Percentiles rank a stretch among this genome's conserved stretches.
Conservation (phyloP, 2,797 vertebrate species). For the Myoxocephalus aenaeus region DNA sequence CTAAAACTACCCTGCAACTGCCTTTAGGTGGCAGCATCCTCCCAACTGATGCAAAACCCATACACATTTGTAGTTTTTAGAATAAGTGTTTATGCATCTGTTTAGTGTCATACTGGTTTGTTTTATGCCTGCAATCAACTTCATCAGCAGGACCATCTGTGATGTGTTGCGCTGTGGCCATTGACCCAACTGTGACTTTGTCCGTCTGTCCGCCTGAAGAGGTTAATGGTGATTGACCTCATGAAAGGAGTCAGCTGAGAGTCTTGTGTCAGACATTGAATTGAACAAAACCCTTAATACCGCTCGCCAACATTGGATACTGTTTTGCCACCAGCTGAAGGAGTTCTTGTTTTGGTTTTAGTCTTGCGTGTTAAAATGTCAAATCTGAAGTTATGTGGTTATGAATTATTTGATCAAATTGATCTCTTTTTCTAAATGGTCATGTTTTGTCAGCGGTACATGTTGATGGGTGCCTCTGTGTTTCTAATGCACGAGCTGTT, state of each 20-base stretch:
- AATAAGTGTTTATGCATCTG: conserved; percentile 33
- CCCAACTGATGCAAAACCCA: conserved; percentile 20
- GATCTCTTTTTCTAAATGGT: conserved; percentile 30
- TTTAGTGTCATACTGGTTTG: conserved; percentile 46
- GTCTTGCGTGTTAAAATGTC: conserved; percentile 6
- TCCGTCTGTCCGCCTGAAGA: conserved; percentile 57
- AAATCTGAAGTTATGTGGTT: conserved; percentile 5
- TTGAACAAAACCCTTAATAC: conserved; percentile 7
- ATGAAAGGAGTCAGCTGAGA: conserved; percentile 49
- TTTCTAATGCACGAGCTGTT: conserved; percentile 26
- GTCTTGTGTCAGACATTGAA: conserved; percentile 33
- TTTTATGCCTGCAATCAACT: conserved; percentile 31
- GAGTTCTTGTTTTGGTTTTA: neutral
- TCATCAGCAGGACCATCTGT: conserved; percentile 64
- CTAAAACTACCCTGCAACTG: conserved; percentile 16
- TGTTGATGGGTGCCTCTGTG: conserved; percentile 30
- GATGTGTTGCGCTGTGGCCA: conserved; percentile 54
- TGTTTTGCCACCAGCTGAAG: neutral
- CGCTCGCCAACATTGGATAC: too few relatives aligned
- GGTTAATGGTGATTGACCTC: conserved; percentile 70
- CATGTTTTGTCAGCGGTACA: neutral
- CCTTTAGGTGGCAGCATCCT: conserved; percentile 63
- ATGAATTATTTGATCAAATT: conserved; percentile 17
- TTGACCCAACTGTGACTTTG: conserved; percentile 65
- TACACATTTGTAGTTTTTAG: conserved; percentile 27